phyloP scores from a whole-genome alignment of 2,797 vertebrate genomes.

The Centropyge bicolor region DNA sequence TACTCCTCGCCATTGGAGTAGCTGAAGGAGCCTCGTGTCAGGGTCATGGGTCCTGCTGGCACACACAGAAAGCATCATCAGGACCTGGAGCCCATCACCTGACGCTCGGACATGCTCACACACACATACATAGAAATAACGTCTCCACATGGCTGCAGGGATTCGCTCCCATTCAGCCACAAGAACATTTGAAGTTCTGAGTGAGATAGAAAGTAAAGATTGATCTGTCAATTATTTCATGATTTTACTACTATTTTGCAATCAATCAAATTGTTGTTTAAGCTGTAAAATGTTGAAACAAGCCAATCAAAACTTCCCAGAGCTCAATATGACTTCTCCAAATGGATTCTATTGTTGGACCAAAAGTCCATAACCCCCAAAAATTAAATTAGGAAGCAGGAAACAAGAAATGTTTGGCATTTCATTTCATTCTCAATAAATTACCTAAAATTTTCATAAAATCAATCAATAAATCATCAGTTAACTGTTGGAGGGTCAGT shows the following conservation, averaged over 20 bases:
- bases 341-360: no score
- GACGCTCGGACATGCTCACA: no score
- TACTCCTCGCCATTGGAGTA: slow-evolving; percentile 96
- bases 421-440: no score
- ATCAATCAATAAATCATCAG: no score
- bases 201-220: neutral
- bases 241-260: no score
- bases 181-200: neutral
- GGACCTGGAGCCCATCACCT: neutral
- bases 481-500: neutral
- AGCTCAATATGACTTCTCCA: no score
- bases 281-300: neutral
- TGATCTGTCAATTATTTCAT: neutral
- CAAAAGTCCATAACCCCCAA: neutral
- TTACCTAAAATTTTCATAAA: no score
- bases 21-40: slow-evolving; percentile 96
- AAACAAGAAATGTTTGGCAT: no score
- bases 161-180: neutral
- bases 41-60: slow-evolving; percentile 88
- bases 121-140: no score
- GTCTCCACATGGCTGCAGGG: slow-evolving; percentile 1
- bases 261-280: neutral
- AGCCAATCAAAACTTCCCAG: neutral
- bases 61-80: neutral
- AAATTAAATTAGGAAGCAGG: neutral